Evolutionary conservation across 2,888 invertebrate genomes (phyloP).

Genomic region (Yponomeuta sedellus): DNA sequence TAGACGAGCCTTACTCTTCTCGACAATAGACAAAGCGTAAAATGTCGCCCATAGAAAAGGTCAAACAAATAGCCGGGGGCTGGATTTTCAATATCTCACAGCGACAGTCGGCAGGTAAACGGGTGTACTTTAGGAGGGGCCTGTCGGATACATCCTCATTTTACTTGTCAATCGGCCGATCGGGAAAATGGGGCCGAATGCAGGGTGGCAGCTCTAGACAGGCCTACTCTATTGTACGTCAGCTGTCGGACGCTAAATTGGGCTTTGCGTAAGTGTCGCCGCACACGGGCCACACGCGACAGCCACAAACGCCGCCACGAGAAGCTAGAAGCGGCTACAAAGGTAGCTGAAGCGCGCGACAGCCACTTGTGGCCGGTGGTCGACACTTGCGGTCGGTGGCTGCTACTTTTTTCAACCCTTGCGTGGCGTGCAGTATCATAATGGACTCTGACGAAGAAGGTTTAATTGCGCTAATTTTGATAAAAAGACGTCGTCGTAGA

Average conservation of each 20-base stretch:
- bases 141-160: slow-evolving; percentile 57
- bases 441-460: no score
- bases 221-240: neutral
- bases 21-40: slow-evolving; percentile 66
- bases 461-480: no score
- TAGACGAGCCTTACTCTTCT: no score
- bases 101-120: slow-evolving; percentile 34
- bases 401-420: no score
- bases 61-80: slow-evolving; percentile 58
- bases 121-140: slow-evolving; percentile 18
- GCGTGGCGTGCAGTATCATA: no score
- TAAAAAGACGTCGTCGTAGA: no score
- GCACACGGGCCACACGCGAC: no score
- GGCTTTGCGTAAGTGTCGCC: neutral
- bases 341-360: no score
- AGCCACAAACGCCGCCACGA: no score
- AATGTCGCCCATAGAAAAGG: slow-evolving; percentile 71
- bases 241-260: neutral
- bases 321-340: no score
- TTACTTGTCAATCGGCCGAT: slow-evolving; percentile 50
- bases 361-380: no score
- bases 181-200: slow-evolving; percentile 3
- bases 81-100: slow-evolving; percentile 68
- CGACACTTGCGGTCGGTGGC: no score
- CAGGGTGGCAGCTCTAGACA: neutral